Base-by-base conservation (phyloP, 2,888 invertebrate species). In the Bombylius discolor region DNA sequence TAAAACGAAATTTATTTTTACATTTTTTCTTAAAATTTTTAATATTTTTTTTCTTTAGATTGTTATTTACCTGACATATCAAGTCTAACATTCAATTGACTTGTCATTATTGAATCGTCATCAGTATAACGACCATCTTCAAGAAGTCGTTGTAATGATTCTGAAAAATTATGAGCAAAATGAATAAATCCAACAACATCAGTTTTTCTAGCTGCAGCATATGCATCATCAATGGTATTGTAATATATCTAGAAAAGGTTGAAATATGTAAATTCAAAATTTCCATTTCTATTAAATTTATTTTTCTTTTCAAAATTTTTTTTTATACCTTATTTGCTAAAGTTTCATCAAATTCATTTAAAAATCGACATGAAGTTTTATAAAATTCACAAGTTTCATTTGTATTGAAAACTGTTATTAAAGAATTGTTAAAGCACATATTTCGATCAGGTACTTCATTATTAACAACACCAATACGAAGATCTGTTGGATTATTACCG, bases 391-490 rank as follows among this genome's bases (percentile, higher is more conserved):
- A 83, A 6, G 66, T 72, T 23, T 70, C 66, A 59, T 69, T 68
- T 13, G 68, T 66, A 1, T 64, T 59, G n/a, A 70, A 67, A 32
- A 79, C 73, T 0, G 76, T 73, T 47, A 73, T 70, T 12, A 70
- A 60, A 47, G 72, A 69, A 0, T 62, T 62, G 50, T 76, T 75
- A 32, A 66, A 67, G 58, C 76, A 70, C 49, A 75, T 76, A 13
- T 72, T 63, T 56, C 66, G 78, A 42, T 70, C 70, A 0, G 72
- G 67, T 1, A 82, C 79, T 72, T 95, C 94, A 1, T 87, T 79
- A 66, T 92, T 92, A 32, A 91, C 84, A 0, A 94, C 78, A 0
- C 85, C 92, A 45, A 95, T 64, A 51, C 79, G 78, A 0, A 94
- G 75, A 56, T 82, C 81, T 52, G 78, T 77, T 0, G 89, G 87